Base-by-base conservation (phyloP, 2,888 invertebrate genomes). In the Fabriciana adippe region DNA sequence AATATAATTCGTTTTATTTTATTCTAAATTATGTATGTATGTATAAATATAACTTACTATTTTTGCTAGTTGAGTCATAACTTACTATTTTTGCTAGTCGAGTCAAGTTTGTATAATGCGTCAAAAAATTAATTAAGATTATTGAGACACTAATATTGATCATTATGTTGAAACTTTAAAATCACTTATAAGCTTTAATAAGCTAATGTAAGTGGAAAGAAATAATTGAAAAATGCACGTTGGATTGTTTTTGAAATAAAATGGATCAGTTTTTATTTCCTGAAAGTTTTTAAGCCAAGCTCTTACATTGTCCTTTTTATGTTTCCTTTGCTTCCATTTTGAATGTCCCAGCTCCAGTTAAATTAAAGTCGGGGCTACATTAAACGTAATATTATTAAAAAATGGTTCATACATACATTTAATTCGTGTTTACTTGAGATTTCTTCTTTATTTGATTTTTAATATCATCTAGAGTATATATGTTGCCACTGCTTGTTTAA, bases 291-390 rank as follows among this genome's bases (percentile, higher is more conserved):
- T 57, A 66, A 65, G 61, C 56, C 67, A 54, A 70, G 70, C 61
- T 66, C 66, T 66, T 68, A 66, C 68, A 68, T 68, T 71, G 68
- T 66, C 35, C 66, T 55, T 66, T 70, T 71, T 68, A 71, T 71
- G 63, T 66, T 66, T 71, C 66, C 60, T 60, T 66, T 26, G 64
- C 53, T 68, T 71, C 71, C 68, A 66, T 64, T 71, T 50, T 56
- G 71, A 68, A 66, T 60, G 63, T 64, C 56, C 56, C 61, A 45
- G 55, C 59, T 60, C 63, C 60, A 45, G 63, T 66, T 68, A 68
- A 68, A 68, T 66, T 55, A 68, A 55, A 63, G 60, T 66, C 56
- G 61, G n/a, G 35, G 35, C 35, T 11, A 11, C 35, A 41, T 8
- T 41, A 11, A 11, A 41, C 11, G 11, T 41, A 11, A 41, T 41